These are phyloP conservation scores for Spodoptera frugiperda DNA, from an alignment of 1,140 invertebrate genomes.

Conservation along the genomic window DNA sequence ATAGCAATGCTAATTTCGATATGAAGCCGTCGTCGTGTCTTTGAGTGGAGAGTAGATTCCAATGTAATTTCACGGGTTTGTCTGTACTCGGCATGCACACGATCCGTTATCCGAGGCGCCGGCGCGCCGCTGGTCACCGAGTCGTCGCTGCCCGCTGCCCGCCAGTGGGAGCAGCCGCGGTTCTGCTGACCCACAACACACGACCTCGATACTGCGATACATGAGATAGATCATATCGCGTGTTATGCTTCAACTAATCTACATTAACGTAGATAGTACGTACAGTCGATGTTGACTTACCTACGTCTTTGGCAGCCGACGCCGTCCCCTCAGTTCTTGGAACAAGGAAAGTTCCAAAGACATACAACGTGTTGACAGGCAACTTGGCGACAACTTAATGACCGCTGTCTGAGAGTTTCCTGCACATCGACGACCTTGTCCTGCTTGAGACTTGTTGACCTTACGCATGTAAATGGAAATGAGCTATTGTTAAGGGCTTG, in stretches of 20 bases:
- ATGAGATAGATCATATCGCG: conserved; percentile 28
- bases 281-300: conserved; percentile 2
- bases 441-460: conserved; percentile 22
- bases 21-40: conserved; percentile 1
- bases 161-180: not conserved
- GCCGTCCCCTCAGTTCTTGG: conserved; percentile 6
- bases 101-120: conserved; percentile 40
- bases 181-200: conserved; percentile 25
- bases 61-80: conserved; percentile 33
- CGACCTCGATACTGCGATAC: conserved; percentile 25
- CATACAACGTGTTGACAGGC: conserved; percentile 18
- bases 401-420: conserved; percentile 28
- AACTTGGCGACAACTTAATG: conserved; percentile 30
- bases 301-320: conserved; percentile 11
- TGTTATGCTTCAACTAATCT: conserved; percentile 32
- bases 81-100: conserved; percentile 20
- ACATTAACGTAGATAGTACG: conserved; percentile 1
- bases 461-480: conserved; percentile 42
- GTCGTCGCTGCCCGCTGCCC: too few species aligned
- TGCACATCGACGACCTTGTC: conserved; percentile 38
- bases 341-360: conserved; percentile 24
- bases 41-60: conserved; percentile 11
- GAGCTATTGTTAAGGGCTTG: conserved; percentile 32
- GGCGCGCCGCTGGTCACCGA: not conserved
- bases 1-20: conserved; percentile 13